Evolutionary conservation across 2,888 invertebrate genomes (phyloP).

Genomic region (Drosophila peninsularis): DNA sequence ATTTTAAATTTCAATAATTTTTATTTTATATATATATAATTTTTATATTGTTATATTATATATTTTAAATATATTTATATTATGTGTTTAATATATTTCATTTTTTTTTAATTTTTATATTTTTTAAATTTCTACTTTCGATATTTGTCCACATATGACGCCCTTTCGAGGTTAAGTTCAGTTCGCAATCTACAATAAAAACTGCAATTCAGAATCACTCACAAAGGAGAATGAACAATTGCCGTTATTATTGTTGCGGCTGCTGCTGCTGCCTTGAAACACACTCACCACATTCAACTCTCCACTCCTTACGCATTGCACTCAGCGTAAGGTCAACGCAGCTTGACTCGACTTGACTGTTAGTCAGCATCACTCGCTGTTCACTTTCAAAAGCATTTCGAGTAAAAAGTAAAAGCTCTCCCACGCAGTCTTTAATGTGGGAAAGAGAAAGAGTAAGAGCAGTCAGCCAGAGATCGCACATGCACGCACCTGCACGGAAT

Average conservation of each 20-base stretch:
- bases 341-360: conserved; percentile 23
- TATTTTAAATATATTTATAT: too few relatives aligned
- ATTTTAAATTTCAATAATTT: too few relatives aligned
- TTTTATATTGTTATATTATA: too few relatives aligned
- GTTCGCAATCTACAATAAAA: conserved; percentile 20
- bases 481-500: conserved; percentile 41
- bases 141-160: background rate
- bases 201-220: conserved; percentile 25
- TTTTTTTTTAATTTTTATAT: too few relatives aligned
- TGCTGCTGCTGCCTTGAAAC: conserved; percentile 28
- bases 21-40: too few relatives aligned
- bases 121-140: background rate
- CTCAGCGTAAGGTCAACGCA: conserved; percentile 33
- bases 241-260: conserved; percentile 1
- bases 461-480: conserved; percentile 27
- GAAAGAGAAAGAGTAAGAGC: conserved; percentile 32
- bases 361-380: conserved; percentile 15
- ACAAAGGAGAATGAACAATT: conserved; percentile 29
- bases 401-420: conserved; percentile 68
- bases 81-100: too few relatives aligned
- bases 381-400: conserved; percentile 58
- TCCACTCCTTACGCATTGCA: conserved; percentile 29
- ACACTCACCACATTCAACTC: conserved; percentile 19
- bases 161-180: conserved; percentile 3
- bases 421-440: conserved; percentile 53